Evolutionary conservation across 1,140 invertebrate genomes (phyloP).

Genomic region (Drosophila repletoides): DNA sequence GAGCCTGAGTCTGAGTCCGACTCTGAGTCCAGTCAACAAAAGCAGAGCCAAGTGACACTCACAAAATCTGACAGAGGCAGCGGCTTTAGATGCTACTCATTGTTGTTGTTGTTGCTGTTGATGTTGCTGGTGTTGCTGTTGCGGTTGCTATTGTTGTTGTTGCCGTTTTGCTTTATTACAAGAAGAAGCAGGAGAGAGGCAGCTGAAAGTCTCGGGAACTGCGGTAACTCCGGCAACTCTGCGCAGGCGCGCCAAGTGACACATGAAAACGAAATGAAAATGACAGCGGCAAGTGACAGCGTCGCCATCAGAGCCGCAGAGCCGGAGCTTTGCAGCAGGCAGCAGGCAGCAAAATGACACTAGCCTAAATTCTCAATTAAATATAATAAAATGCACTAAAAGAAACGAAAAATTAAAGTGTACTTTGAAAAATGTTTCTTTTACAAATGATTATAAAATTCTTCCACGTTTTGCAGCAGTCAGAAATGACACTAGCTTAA

Average conservation of each 20-base stretch:
- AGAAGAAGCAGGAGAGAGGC: conserved; percentile 8
- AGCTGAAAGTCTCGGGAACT: background rate
- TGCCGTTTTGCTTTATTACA: conserved; percentile 79
- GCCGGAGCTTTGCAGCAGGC: conserved; percentile 22
- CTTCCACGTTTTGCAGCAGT: too few species aligned
- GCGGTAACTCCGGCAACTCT: conserved; percentile 10
- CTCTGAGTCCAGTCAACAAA: conserved; percentile 38
- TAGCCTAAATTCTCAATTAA: conserved; percentile 4
- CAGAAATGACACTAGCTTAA: too few species aligned
- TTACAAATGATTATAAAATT: too few species aligned
- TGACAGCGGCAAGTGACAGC: conserved; percentile 76
- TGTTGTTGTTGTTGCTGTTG: conserved; percentile 29
- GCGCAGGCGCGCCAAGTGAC: conserved; percentile 71
- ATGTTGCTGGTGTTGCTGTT: conserved; percentile 12
- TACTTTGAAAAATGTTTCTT: background rate
- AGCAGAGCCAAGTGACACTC: conserved; percentile 75
- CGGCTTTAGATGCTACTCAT: conserved; percentile 46
- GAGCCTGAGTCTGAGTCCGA: background rate
- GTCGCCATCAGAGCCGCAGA: conserved; percentile 60
- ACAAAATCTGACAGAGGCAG: conserved; percentile 79
- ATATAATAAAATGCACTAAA: background rate
- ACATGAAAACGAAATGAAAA: conserved; percentile 79
- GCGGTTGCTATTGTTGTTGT: conserved; percentile 71
- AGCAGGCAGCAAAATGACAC: conserved; percentile 39
- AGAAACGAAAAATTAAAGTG: background rate